Conservation (phyloP, 2,113 vertebrate genomes). For the Solea senegalensis region DNA sequence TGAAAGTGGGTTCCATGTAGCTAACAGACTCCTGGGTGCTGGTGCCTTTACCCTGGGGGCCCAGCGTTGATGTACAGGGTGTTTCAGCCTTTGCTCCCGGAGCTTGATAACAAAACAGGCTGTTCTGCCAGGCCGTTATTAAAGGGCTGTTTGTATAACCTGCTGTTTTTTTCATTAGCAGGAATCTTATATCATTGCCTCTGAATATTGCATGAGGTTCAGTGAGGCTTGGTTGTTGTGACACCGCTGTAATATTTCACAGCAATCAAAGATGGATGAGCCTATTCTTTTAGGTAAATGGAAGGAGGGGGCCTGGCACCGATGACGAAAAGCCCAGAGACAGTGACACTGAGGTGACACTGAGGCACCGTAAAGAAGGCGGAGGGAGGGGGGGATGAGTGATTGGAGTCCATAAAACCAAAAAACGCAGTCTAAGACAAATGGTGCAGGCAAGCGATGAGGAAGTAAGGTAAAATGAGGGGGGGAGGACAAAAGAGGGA, state of each 20-base stretch:
- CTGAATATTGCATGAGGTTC: slow-evolving; percentile 80
- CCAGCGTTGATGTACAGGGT: slow-evolving; percentile 6
- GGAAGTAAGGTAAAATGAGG: slow-evolving; percentile 50
- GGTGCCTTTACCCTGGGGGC: slow-evolving; percentile 24
- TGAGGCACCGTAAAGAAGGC: slow-evolving; percentile 14
- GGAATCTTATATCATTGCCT: slow-evolving; percentile 75
- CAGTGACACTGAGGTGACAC: slow-evolving; percentile 32
- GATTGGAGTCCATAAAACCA: slow-evolving; percentile 66
- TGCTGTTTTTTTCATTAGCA: slow-evolving; percentile 75
- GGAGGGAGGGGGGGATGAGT: slow-evolving; percentile 29
- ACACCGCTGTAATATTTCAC: slow-evolving; percentile 73
- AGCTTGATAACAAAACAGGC: slow-evolving; percentile 37
- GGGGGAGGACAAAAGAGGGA: slow-evolving; percentile 41
- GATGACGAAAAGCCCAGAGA: slow-evolving; percentile 45
- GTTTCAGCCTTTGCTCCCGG: slow-evolving; percentile 21
- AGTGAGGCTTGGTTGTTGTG: slow-evolving; percentile 64
- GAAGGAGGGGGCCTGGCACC: slow-evolving; percentile 42
- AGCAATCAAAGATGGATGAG: slow-evolving; percentile 77
- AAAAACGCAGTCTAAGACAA: slow-evolving; percentile 67
- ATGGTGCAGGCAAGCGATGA: slow-evolving; percentile 44
- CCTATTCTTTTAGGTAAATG: slow-evolving; percentile 68
- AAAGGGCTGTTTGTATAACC: slow-evolving; percentile 76
- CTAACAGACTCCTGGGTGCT: neutral
- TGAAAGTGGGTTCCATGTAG: neutral
- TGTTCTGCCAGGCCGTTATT: slow-evolving; percentile 60